Base-by-base conservation (phyloP, 2,797 vertebrate species). In the Gadopsis marmoratus region DNA sequence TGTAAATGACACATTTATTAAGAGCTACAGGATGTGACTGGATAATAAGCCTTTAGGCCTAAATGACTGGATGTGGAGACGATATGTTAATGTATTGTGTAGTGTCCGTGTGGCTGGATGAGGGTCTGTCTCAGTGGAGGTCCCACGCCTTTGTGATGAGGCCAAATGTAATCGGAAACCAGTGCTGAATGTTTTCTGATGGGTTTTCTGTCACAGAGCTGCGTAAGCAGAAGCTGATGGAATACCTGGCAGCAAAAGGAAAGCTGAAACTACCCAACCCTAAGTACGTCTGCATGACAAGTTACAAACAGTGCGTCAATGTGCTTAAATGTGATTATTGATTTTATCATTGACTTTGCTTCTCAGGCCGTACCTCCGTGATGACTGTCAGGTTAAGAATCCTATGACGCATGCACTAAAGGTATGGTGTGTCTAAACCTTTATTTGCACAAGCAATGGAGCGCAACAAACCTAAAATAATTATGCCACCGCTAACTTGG, bases 181-280 rank as follows among this genome's bases (percentile, higher is more conserved):
- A n/a, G 4, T 33, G 26, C 3, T 70, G 14, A 76, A 65, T 26
- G 26, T 26, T 71, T 53, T 3, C 41, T 71, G 4, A 74, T 1
- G 47, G 4, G 10, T 45, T 70, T 76, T 70, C 2, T 89, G 51
- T 85, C 74, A 21, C 93, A 99, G 97, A 95, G 17, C 66, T 95
- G 10, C 92, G 83, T 4, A 95, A 94, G 37, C 93, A 90, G 74
- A 92, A 86, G 82, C 86, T 96, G 43, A 95, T 94, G 74, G 95
- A 96, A 33, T 95, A 95, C 56, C 81, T 93, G 17, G 91, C 87
- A 26, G 90, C 85, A 31, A 96, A 96, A 86, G 95, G 94, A 55
- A 96, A 94, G 70, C 82, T 91, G 74, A 96, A 95, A 68, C 77
- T 84, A 10, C 84, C 78, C 0, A 93, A 89, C 54, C 19, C 92